These are phyloP conservation scores for Lepus americanus DNA, from an alignment of 2,113 vertebrate species.

Conservation along the genomic window DNA sequence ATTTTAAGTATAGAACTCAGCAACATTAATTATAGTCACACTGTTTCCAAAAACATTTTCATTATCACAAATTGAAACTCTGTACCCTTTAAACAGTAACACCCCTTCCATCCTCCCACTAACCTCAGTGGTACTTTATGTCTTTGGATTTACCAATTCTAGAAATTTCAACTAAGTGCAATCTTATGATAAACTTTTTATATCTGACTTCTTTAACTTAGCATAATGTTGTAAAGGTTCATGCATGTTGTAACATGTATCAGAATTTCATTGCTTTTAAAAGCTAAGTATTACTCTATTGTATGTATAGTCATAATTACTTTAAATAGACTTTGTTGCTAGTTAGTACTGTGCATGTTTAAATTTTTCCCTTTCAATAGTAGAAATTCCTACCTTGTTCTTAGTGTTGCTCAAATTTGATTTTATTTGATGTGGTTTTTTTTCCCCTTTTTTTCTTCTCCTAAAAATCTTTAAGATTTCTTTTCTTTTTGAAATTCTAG, in stretches of 20 bases:
- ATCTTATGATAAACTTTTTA: background rate
- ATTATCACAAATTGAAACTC: background rate
- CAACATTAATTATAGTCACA: background rate
- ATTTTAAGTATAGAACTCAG: background rate
- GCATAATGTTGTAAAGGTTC: slow-evolving; percentile 12
- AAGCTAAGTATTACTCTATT: background rate
- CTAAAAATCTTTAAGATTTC: background rate
- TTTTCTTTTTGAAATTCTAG: background rate
- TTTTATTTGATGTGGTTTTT: background rate
- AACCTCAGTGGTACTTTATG: background rate
- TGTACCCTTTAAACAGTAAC: background rate
- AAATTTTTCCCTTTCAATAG: background rate
- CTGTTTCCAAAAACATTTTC: background rate
- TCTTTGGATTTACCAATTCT: background rate
- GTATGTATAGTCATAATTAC: background rate
- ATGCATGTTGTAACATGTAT: background rate
- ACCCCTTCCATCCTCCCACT: background rate
- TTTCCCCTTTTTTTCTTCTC: background rate
- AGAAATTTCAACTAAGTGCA: background rate
- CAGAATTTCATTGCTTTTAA: background rate
- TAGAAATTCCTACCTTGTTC: background rate
- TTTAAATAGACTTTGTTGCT: background rate
- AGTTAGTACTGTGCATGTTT: background rate
- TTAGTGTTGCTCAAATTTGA: background rate
- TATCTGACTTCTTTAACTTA: slow-evolving; percentile 11